These are phyloP conservation scores for Hippopotamyrus pictus DNA, from an alignment of 2,797 vertebrate species.

Conservation along the genomic window DNA sequence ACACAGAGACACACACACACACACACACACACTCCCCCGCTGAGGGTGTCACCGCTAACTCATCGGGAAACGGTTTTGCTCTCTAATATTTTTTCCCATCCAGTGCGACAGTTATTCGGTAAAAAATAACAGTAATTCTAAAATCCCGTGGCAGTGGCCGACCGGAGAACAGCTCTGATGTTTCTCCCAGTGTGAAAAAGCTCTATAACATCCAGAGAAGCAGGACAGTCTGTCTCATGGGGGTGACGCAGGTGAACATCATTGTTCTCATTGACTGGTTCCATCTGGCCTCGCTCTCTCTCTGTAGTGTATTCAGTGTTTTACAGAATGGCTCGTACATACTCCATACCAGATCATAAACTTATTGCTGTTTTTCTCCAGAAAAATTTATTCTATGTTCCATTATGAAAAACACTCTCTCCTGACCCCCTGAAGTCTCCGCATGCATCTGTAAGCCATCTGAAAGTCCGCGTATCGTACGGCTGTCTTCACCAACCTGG, in stretches of 20 bases:
- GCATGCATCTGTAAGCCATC: not conserved
- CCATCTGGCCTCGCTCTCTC: not conserved
- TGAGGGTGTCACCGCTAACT: not conserved
- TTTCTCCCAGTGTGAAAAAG: not conserved
- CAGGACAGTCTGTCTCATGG: not conserved
- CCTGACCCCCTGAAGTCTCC: not conserved
- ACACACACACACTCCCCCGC: not conserved
- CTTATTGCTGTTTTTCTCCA: not conserved
- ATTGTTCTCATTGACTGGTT: not conserved
- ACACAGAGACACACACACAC: not conserved
- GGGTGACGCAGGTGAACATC: not conserved
- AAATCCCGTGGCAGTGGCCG: not conserved
- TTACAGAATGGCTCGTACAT: not conserved
- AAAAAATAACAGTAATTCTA: constrained; percentile 19
- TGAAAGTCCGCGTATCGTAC: not conserved
- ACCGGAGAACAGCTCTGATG: not conserved
- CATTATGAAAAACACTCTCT: not conserved
- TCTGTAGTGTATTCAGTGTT: not conserved
- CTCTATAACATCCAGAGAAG: not conserved
- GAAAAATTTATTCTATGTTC: not conserved
- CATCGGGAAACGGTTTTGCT: not conserved
- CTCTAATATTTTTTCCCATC: not conserved
- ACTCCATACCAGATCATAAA: not conserved
- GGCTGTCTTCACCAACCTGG: not conserved
- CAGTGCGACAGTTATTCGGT: not conserved